A percentile compares a stretch with the other conserved stretches of the same genome.
Conservation (phyloP, 2,888 invertebrate genomes). For the Pterostichus madidus region DNA sequence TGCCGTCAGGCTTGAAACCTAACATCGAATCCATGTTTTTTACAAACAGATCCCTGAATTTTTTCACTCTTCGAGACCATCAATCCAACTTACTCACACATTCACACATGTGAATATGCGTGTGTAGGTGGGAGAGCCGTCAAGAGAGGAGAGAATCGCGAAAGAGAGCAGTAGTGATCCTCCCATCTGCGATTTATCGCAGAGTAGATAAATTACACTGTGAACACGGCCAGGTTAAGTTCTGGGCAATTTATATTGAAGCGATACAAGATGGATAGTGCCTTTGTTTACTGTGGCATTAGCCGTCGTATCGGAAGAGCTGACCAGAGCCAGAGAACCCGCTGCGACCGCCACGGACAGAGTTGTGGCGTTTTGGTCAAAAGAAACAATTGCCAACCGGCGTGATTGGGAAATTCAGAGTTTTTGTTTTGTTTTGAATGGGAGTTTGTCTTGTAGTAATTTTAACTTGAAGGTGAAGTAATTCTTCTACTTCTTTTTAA, state of each 20-base stretch:
- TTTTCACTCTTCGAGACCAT: conserved; percentile 41
- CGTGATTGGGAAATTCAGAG: conserved; percentile 29
- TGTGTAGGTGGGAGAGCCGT: conserved; percentile 6
- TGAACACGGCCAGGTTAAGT: conserved; percentile 61
- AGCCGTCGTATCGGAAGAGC: conserved; percentile 46
- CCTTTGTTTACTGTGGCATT: conserved; percentile 64
- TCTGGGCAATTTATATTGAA: conserved; percentile 62
- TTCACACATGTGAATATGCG: conserved; percentile 15
- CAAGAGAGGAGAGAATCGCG: conserved; percentile 2
- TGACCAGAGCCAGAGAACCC: conserved; percentile 18
- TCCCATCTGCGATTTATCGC: conserved; percentile 47
- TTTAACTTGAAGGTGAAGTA: too few relatives aligned
- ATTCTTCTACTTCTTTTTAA: background rate
- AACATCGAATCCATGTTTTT: conserved; percentile 50
- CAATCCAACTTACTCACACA: conserved; percentile 15
- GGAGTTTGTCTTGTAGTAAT: background rate
- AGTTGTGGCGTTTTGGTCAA: background rate
- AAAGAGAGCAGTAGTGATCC: conserved; percentile 28
- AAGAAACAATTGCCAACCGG: conserved; percentile 39
- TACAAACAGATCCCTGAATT: conserved; percentile 31
- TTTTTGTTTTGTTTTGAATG: conserved; percentile 29
- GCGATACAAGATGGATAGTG: conserved; percentile 65
- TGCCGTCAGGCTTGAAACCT: background rate
- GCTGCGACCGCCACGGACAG: conserved; percentile 9
- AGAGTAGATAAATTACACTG: conserved; percentile 61